These are phyloP conservation scores for Ranitomeya imitator DNA, from an alignment of 2,113 vertebrate genomes.

Conservation along the genomic window DNA sequence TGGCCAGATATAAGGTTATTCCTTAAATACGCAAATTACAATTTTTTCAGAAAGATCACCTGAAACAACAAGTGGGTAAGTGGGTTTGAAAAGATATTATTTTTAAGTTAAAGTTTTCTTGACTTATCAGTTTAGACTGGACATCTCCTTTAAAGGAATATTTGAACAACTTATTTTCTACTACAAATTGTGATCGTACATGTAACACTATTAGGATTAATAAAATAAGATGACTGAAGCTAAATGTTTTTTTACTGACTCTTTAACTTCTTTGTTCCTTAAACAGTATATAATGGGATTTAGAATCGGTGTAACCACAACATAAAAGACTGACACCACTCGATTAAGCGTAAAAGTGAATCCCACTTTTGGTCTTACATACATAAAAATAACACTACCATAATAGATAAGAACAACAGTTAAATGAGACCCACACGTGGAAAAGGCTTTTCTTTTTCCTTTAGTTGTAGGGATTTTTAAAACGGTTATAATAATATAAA, in stretches of 20 bases:
- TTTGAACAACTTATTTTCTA: too few species aligned
- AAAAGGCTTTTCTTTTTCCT: conserved; percentile 30
- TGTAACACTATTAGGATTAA: neutral
- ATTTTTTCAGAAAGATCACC: too few species aligned
- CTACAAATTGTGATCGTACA: too few species aligned
- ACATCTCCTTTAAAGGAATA: too few species aligned
- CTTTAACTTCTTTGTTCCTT: conserved; percentile 29
- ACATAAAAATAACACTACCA: conserved; percentile 42
- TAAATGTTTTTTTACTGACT: conserved; percentile 6
- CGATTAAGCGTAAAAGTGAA: conserved; percentile 28
- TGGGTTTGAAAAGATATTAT: too few species aligned
- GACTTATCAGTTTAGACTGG: too few species aligned
- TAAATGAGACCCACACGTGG: neutral
- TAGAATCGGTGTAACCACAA: conserved; percentile 42
- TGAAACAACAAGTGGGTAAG: too few species aligned
- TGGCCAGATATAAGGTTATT: too few species aligned
- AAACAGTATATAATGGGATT: conserved; percentile 40
- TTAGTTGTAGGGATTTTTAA: conserved; percentile 36
- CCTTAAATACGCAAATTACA: too few species aligned
- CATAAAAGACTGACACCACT: conserved; percentile 39
- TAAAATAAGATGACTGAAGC: neutral
- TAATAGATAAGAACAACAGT: conserved; percentile 48
- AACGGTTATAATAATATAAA: conserved; percentile 20
- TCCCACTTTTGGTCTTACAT: conserved; percentile 28
- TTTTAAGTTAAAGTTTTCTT: too few species aligned